These are phyloP conservation scores for Axis porcinus DNA, from an alignment of 2,113 vertebrate genomes.

Conservation along the genomic window DNA sequence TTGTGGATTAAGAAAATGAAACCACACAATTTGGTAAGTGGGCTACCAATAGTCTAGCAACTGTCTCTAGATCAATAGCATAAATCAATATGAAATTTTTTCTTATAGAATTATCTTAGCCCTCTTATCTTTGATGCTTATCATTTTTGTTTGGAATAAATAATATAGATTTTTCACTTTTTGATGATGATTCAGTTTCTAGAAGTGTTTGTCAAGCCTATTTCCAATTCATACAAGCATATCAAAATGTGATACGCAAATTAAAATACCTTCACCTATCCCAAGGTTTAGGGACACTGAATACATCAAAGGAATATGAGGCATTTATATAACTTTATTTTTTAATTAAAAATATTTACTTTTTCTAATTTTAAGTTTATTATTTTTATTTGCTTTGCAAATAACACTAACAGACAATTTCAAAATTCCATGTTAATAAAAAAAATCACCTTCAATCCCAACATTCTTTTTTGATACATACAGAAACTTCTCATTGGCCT, in stretches of 20 bases:
- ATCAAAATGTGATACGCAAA: not conserved
- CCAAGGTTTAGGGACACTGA: not conserved
- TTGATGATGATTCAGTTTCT: not conserved
- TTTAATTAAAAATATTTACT: not conserved
- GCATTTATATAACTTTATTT: not conserved
- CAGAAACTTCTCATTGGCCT: not conserved
- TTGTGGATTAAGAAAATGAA: constrained; percentile 57
- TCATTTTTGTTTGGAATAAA: constrained; percentile 10
- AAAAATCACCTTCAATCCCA: not conserved
- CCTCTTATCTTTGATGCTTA: not conserved
- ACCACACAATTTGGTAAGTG: not conserved
- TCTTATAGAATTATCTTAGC: not conserved
- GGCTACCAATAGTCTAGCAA: not conserved
- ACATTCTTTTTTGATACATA: not conserved
- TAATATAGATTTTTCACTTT: not conserved
- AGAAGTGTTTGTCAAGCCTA: not conserved
- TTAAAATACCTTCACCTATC: not conserved
- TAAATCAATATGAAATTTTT: not conserved
- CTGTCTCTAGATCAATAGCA: not conserved
- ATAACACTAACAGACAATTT: not conserved
- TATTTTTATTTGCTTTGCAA: not conserved
- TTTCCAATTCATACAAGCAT: not conserved
- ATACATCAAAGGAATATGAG: not conserved
- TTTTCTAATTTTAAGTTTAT: constrained; percentile 30
- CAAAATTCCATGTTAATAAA: not conserved